Conservation (phyloP, 2,888 invertebrate genomes). For the Ctena decussata region DNA sequence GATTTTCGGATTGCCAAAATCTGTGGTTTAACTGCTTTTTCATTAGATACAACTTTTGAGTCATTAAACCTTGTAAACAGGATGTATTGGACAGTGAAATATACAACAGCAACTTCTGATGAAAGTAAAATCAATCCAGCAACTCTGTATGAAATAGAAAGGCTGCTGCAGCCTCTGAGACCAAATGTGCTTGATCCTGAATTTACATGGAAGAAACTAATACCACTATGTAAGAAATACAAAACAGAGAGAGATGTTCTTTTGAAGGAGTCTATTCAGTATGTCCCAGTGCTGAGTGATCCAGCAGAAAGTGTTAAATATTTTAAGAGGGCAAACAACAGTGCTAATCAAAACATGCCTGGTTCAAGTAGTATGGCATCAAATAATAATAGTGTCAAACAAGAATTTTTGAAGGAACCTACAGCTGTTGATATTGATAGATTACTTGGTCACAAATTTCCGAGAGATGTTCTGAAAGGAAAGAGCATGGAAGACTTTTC, state of each 20-base stretch:
- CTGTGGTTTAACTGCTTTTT: slow-evolving; percentile 79
- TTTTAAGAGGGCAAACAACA: not conserved
- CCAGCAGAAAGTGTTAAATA: not conserved
- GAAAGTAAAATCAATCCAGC: slow-evolving; percentile 76
- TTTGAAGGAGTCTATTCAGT: not conserved
- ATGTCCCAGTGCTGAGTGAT: slow-evolving; percentile 17
- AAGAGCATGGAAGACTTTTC: slow-evolving; percentile 40
- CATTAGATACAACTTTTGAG: slow-evolving; percentile 73
- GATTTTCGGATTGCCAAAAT: slow-evolving; percentile 75
- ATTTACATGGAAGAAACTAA: slow-evolving; percentile 71
- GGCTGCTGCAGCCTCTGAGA: slow-evolving; percentile 76
- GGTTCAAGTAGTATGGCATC: not conserved
- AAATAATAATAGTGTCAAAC: not conserved
- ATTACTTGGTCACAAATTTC: slow-evolving; percentile 50
- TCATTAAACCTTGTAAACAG: slow-evolving; percentile 70
- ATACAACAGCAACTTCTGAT: slow-evolving; percentile 53
- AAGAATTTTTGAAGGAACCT: not conserved
- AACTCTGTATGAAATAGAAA: slow-evolving; percentile 80
- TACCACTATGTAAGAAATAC: slow-evolving; percentile 74
- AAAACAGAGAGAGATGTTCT: slow-evolving; percentile 52
- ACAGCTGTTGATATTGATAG: slow-evolving; percentile 38
- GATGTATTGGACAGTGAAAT: slow-evolving; percentile 67
- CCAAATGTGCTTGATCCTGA: slow-evolving; percentile 80
- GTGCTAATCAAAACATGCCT: not conserved
- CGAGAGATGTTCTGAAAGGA: slow-evolving; percentile 21